Conservation (phyloP, 2,113 vertebrate genomes). For the Thunnus thynnus region DNA sequence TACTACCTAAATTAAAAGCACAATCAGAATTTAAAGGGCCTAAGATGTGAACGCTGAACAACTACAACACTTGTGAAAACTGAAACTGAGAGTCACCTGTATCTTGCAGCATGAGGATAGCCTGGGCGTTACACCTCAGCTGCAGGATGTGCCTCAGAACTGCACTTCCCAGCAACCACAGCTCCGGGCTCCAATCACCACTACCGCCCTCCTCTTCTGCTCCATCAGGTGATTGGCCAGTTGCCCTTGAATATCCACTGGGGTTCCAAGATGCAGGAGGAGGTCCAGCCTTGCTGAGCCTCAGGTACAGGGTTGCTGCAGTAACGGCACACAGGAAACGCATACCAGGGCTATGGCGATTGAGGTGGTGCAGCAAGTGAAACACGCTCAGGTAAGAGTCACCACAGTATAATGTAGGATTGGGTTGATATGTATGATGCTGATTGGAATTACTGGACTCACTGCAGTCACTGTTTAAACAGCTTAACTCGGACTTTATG, state of each 20-base stretch:
- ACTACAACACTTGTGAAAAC: neutral
- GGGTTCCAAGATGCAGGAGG: slow-evolving; percentile 54
- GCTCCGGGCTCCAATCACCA: slow-evolving; percentile 60
- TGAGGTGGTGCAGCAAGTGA: slow-evolving; percentile 88
- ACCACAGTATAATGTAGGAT: slow-evolving; percentile 69
- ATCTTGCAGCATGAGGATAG: slow-evolving; percentile 84
- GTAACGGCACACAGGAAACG: slow-evolving; percentile 90
- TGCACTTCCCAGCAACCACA: slow-evolving; percentile 86
- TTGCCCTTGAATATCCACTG: neutral
- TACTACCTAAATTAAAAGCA: neutral
- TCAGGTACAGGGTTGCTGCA: slow-evolving; percentile 83
- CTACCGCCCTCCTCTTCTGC: slow-evolving; percentile 10
- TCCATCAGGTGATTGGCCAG: slow-evolving; percentile 22
- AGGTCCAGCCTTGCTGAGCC: slow-evolving; percentile 73
- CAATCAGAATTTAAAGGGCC: too few relatives aligned
- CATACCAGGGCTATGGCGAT: slow-evolving; percentile 83
- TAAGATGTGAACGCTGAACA: too few relatives aligned
- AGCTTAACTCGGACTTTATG: neutral
- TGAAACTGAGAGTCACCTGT: slow-evolving; percentile 54
- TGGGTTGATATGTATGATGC: slow-evolving; percentile 58
- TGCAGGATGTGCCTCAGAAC: slow-evolving; percentile 93
- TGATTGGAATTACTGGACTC: neutral
- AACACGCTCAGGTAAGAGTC: slow-evolving; percentile 88
- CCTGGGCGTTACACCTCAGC: slow-evolving; percentile 94
- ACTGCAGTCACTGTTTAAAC: neutral